Base-by-base conservation (phyloP, 2,113 vertebrate species). In the Pionites leucogaster region DNA sequence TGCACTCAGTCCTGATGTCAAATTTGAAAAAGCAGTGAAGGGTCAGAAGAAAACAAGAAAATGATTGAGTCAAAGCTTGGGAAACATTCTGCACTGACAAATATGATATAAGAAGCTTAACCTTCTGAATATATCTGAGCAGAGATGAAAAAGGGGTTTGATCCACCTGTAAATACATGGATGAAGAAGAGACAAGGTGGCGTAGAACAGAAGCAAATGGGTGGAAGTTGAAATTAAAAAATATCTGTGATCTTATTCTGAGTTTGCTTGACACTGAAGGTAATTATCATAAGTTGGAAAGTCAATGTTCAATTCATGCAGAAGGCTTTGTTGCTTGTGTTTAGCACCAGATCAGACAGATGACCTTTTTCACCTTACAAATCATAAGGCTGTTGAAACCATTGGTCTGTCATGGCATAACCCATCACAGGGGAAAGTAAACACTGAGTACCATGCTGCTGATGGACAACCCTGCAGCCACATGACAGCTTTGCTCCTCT, bases 381-480 rank as follows among this genome's bases (percentile, higher is more conserved):
- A 41, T 17, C 4, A 13, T 7, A 69, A 85, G 27, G 3, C 55
- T 62, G 10, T 35, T 60, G 23, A 76, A 70, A 46, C 7, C 25
- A 17, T 23, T 49, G 2, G 9, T 60, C 15, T 78, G 27, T 77
- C 23, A 20, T 13, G 37, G 41, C 24, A 53, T 90, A 15, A 25
- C 24, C 59, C 19, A 18, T 49, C 59, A 49, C 27, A 80, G 63
- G 35, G 52, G 20, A 57, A 85, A 82, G 19, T 15, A 35, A 60
- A 44, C 3, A 0, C 6, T 42, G 14, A 37, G 31, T 5, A 35
- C 47, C 27, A 47, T 0, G 0, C 33, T 74, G 72, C 35, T 88
- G 46, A 25, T 35, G 62, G 69, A 53, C 52, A 31, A 1, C 49
- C 29, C 63, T 44, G 19, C 10, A 33, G 23, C 27, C 71, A 52